Evolutionary conservation across 2,113 vertebrate species (phyloP), one percentile per base, ranked within the genome.

Genomic region (Archocentrus centrarchus): DNA sequence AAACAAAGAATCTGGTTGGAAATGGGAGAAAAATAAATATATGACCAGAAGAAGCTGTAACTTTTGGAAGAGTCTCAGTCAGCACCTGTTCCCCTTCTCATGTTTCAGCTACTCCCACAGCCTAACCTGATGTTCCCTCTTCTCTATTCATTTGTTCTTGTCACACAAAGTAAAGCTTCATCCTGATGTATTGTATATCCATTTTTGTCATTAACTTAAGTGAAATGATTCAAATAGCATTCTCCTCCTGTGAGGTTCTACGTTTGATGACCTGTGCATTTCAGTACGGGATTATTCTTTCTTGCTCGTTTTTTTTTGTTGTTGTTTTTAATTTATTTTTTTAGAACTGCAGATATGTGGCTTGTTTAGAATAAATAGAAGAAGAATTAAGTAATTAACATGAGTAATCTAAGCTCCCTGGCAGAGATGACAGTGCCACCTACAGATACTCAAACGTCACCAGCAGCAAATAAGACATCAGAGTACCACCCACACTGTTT

Each of bases 41-140:
- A 60, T 22, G 27, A 80, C 9, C 32, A 53, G 3, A 15, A 68
- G 30, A 60, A 60, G 47, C 68, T 2, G 27, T 32, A 50, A 63
- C 44, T 32, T 63, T 53, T 27, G 11, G 11, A 53, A 50, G n/a
- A 78, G 75, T 58, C 39, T 86, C 62, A 58, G 73, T 63, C 58
- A 59, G 55, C 89, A 93, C 80, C 91, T 89, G 92, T 63, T 83
- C 30, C 27, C 81, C 83, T 73, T 89, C 86, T 92, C 91, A 63
- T 79, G 88, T 90, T 63, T 90, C 75, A 39, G 24, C 41, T 79
- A 7, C 83, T 89, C 88, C 84, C 86, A 90, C 80, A 78, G 61
- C 79, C 81, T 73, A 35, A 60, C 86, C 86, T 85, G 89, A 86
- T 64, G 88, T 47, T 63, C 22, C n/a, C 1, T 3, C 47, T 8